Conservation (phyloP, 2,888 invertebrate species). For the Aplocera efformata region DNA sequence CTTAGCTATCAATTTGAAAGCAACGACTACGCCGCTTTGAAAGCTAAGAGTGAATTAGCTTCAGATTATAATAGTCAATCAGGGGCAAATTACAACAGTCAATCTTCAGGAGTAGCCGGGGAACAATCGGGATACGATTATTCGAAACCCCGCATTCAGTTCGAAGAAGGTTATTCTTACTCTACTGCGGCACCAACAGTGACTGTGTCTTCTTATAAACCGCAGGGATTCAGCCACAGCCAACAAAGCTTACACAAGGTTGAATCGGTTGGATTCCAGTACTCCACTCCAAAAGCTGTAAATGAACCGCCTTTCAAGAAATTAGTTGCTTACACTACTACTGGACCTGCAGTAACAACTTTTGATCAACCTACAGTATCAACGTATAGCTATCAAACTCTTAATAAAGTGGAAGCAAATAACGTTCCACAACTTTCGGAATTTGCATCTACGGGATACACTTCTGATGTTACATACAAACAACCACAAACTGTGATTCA, state of each 20-base stretch:
- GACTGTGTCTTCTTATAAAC: constrained; percentile 57
- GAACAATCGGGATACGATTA: constrained; percentile 54
- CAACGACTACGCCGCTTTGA: constrained; percentile 33
- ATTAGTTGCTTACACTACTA: constrained; percentile 67
- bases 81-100: constrained; percentile 15
- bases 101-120: constrained; percentile 21
- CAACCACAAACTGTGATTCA: constrained; percentile 38
- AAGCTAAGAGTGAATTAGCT: constrained; percentile 21
- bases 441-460: constrained; percentile 33
- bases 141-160: constrained; percentile 57
- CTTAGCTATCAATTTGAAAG: constrained; percentile 45
- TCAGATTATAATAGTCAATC: constrained; percentile 11
- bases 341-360: constrained; percentile 48
- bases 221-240: constrained; percentile 55
- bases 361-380: constrained; percentile 50
- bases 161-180: constrained; percentile 60
- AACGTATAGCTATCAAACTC: constrained; percentile 56
- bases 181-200: constrained; percentile 55
- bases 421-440: constrained; percentile 40
- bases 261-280: constrained; percentile 51
- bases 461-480: constrained; percentile 36
- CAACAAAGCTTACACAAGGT: constrained; percentile 60
- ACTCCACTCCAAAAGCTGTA: constrained; percentile 54
- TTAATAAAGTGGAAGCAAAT: constrained; percentile 49
- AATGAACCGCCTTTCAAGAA: constrained; percentile 66